phyloP scores from a whole-genome alignment of 30 jellyfish, hydroid and myxozoan species.

The Hydra vulgaris region DNA sequence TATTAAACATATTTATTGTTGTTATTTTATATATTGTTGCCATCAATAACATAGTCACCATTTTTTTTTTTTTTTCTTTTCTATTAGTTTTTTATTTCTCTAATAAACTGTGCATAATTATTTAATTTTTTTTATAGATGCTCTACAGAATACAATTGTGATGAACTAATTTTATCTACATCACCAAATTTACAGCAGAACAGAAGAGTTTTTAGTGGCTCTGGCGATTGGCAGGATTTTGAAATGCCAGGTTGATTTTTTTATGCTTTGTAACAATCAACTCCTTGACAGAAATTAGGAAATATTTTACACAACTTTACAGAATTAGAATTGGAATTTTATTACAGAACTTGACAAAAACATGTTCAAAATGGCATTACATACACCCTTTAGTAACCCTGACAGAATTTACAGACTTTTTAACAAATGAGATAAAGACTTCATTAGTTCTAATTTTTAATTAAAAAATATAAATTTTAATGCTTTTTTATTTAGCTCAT shows the following conservation, averaged over 20 bases:
- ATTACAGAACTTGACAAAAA: too few relatives aligned
- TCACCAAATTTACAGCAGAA: constrained; percentile 53
- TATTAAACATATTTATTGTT: too few relatives aligned
- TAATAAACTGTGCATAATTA: background rate
- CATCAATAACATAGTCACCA: background rate
- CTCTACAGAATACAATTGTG: constrained; percentile 73
- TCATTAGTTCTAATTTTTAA: too few relatives aligned
- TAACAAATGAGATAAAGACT: too few relatives aligned
- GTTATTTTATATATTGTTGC: too few relatives aligned
- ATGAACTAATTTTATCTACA: constrained; percentile 63
- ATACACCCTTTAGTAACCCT: too few relatives aligned
- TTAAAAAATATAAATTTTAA: too few relatives aligned
- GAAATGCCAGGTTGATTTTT: constrained; percentile 72
- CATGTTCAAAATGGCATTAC: too few relatives aligned
- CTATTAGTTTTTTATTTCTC: background rate
- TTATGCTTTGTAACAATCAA: background rate
- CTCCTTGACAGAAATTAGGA: background rate
- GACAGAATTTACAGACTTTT: too few relatives aligned
- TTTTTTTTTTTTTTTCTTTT: background rate
- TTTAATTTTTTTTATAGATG: constrained; percentile 43
- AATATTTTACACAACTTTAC: too few relatives aligned
- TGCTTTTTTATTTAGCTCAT: too few relatives aligned
- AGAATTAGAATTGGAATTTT: too few relatives aligned
- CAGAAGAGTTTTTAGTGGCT: constrained; percentile 59
- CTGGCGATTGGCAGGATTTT: constrained; percentile 81